Evolutionary conservation across 2,888 invertebrate genomes (phyloP), one percentile per base, ranked within the genome.

Genomic region (Leistus spinibarbis): DNA sequence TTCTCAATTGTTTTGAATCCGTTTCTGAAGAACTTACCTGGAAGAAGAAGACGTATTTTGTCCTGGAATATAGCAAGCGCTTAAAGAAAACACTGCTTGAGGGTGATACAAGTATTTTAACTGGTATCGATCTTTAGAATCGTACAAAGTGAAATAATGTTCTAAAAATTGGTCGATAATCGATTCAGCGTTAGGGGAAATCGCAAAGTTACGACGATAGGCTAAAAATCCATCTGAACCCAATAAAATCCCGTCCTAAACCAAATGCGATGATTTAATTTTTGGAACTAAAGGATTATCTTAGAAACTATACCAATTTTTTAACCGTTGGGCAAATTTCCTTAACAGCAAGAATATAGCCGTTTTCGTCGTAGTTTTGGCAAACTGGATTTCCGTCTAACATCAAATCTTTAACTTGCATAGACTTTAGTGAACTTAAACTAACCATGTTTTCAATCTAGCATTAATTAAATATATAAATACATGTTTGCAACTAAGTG

Each of bases 321-420:
- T 79, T 82, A 56, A 92, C 77, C 62, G 83, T 81, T 0, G 89
- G 88, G 79, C 89, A 91, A 77, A 89, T 85, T 78, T 86, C 84
- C 77, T 83, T 87, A 0, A 88, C 81, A 0, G 87, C 86, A 63
- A 88, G 88, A 13, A 92, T 85, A 81, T 94, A 95, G 2, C 88
- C 85, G 0, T 85, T 83, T 0, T 89, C 86, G 69, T 89, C 89
- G 80, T 90, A 91, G 79, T 90, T 89, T 69, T 88, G 88, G 81
- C 93, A 93, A 0, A 94, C 79, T 0, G 92, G 92, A 85, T 94
- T 95, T 0, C 91, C 91, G 80, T 93, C 92, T 27, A 95, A 82
- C 77, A 83, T 85, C 7, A 94, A 77, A 54, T 83, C 82, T 63
- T 79, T 82, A 20, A 85, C 77, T 24, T 78, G 78, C 76, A 82